Evolutionary conservation across 2,113 vertebrate genomes (phyloP).

Genomic region (Uria aalge): DNA sequence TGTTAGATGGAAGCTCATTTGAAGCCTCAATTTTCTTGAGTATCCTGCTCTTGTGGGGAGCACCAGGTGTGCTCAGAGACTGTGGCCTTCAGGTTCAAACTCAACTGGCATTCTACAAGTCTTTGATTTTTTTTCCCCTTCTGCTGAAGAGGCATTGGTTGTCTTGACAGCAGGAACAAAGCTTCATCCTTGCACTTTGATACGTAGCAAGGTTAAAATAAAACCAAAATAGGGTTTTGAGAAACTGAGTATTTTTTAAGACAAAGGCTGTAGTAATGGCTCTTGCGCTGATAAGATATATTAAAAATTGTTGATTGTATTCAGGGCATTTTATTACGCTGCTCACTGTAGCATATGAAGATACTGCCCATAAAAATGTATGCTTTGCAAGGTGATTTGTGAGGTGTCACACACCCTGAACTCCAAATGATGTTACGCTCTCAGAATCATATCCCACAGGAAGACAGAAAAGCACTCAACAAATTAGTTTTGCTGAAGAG

Average conservation of each 20-base stretch:
- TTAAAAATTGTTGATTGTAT: not conserved
- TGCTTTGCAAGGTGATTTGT: not conserved
- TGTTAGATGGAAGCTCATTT: conserved; percentile 87
- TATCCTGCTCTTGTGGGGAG: conserved; percentile 77
- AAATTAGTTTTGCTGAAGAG: not conserved
- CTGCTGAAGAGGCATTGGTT: conserved; percentile 78
- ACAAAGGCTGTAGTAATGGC: conserved; percentile 56
- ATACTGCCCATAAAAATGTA: not conserved
- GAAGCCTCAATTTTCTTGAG: conserved; percentile 93
- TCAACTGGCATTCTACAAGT: conserved; percentile 83
- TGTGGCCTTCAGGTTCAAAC: conserved; percentile 72
- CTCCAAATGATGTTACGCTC: not conserved
- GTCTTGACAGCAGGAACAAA: conserved; percentile 81
- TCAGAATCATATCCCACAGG: not conserved
- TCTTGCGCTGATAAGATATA: not conserved
- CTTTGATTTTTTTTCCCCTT: conserved; percentile 85
- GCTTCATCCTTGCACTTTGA: conserved; percentile 73
- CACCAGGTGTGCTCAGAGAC: conserved; percentile 80
- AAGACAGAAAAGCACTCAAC: not conserved
- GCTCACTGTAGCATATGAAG: not conserved
- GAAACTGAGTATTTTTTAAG: conserved; percentile 65
- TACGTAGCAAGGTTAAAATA: conserved; percentile 69
- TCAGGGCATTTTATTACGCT: not conserved
- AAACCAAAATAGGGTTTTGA: conserved; percentile 67
- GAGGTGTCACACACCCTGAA: not conserved